Percentiles rank a stretch among this genome's conserved stretches.
Conservation (phyloP, 1,140 invertebrate species). For the Drosophila pectinifera region DNA sequence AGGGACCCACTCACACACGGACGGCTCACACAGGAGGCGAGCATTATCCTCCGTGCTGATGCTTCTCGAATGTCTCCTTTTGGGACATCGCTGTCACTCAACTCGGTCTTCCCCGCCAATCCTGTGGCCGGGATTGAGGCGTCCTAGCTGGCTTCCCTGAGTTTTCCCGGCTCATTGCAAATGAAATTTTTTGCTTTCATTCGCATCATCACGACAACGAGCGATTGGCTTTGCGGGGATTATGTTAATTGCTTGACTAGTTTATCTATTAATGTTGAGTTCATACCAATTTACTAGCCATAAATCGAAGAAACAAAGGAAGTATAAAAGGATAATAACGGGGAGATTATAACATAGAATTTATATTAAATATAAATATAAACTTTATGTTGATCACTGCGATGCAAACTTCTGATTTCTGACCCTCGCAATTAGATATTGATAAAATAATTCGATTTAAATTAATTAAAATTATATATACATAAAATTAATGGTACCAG, state of each 20-base stretch:
- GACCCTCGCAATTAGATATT: too few relatives aligned
- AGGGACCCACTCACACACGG: conserved; percentile 4
- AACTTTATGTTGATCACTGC: too few relatives aligned
- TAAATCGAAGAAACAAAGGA: background rate
- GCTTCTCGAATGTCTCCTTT: conserved; percentile 55
- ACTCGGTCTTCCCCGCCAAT: conserved; percentile 7
- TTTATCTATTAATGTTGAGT: background rate
- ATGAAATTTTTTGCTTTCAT: conserved; percentile 37
- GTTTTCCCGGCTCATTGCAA: conserved; percentile 18
- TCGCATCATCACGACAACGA: conserved; percentile 28
- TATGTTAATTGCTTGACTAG: conserved; percentile 2
- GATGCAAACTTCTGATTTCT: too few relatives aligned
- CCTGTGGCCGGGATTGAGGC: conserved; percentile 11
- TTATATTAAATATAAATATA: too few relatives aligned
- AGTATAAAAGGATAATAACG: background rate
- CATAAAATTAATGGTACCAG: too few relatives aligned
- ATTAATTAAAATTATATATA: too few relatives aligned
- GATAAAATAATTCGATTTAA: too few relatives aligned
- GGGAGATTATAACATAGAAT: too few relatives aligned
- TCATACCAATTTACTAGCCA: too few relatives aligned
- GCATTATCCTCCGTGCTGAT: conserved; percentile 43
- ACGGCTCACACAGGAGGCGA: background rate
- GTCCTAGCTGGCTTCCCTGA: conserved; percentile 15
- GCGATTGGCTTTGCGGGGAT: background rate
- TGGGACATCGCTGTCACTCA: conserved; percentile 62